Evolutionary conservation across 2,797 vertebrate species (phyloP).

Genomic region (Mormyrus proboscirostris): DNA sequence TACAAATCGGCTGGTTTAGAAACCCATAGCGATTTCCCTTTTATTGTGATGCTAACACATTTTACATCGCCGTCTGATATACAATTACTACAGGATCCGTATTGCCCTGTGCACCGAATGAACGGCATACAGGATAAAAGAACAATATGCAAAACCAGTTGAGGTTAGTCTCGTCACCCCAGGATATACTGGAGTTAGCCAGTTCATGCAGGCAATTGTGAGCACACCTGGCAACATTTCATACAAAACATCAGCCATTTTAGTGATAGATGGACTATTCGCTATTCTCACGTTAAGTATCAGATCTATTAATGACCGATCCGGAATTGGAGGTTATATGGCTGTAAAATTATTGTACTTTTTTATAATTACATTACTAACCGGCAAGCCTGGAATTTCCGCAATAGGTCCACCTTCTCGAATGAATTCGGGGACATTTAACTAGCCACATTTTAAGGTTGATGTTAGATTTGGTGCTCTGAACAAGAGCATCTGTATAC

Average conservation of each 20-base stretch:
- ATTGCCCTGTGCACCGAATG: not conserved
- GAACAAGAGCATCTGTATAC: not conserved
- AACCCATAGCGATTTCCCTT: not conserved
- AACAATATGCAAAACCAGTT: not conserved
- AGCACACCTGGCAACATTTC: not conserved
- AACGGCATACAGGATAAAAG: not conserved
- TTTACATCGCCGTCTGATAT: not conserved
- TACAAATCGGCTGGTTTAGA: not conserved
- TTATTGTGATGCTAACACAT: not conserved
- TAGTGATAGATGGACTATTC: not conserved
- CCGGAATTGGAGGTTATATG: not conserved
- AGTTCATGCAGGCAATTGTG: not conserved
- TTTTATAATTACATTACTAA: not conserved
- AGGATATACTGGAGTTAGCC: constrained; percentile 6
- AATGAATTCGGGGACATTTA: not conserved
- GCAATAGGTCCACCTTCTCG: not conserved
- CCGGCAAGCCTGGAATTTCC: not conserved
- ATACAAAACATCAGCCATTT: constrained; percentile 6
- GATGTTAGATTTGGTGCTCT: not conserved
- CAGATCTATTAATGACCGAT: not conserved
- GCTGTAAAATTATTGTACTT: not conserved
- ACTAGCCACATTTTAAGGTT: not conserved
- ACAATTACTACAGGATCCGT: not conserved
- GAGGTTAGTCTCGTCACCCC: not conserved
- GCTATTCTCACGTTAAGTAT: not conserved